Base-by-base conservation (phyloP, 2,113 vertebrate species). In the Lagopus leucura region DNA sequence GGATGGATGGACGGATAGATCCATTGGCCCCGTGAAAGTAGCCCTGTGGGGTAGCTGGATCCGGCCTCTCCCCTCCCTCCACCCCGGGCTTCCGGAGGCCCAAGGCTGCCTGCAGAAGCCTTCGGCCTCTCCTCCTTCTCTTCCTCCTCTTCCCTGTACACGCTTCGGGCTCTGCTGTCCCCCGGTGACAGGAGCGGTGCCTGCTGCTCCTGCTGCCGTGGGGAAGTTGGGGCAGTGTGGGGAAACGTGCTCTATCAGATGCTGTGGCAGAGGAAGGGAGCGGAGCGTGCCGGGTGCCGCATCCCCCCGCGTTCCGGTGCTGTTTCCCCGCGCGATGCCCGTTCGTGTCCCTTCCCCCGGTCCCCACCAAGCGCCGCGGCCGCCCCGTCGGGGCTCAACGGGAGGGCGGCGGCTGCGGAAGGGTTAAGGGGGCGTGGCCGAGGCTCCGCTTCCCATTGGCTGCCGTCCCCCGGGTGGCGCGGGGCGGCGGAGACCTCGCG, bases 401-500 rank as follows among this genome's bases (percentile, higher is more conserved):
- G 32, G 52, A 12, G 55, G 34, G 58, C 22, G 10, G 57, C 20
- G 21, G 69, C 69, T 15, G 34, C 8, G 45, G 36, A 55, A 30
- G 52, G 57, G 58, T 63, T 65, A 58, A 50, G 25, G 76, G 52
- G 67, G 76, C 22, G 50, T 45, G 63, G 45, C 42, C 20, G 10
- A 6, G 8, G 24, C 13, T 13, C 52, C 15, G 8, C 42, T 25
- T 43, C 17, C 3, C n/a, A 25, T 60, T 30, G 61, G 22, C 21
- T 28, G 9, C 3, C 4, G 45, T 34, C 6, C 10, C 8, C 10
- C 24, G 50, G 50, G 50, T 52, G 50, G 50, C 25, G 50, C 50
- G 50, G 50, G 27, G 93, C 19, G 57, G 94, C 28, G 81, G 90
- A 90, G 71, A 76, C 90, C 83, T 69, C 67, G 18, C 52, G 82